Evolutionary conservation across 2,113 vertebrate genomes (phyloP).

Genomic region (Stictonetta naevosa): DNA sequence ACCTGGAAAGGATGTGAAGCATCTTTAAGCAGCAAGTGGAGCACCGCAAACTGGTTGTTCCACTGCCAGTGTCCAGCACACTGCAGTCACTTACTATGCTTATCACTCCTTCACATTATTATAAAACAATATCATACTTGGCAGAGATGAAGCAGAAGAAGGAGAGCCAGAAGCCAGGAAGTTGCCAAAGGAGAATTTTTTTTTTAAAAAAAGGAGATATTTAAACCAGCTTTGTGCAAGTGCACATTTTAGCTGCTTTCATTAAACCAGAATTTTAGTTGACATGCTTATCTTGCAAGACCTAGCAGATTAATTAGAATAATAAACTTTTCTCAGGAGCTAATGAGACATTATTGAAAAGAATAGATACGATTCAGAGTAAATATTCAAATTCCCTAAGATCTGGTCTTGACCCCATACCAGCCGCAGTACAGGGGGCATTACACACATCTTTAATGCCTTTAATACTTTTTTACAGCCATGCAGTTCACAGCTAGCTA

Average conservation of each 20-base stretch:
- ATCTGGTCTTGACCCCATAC: not conserved
- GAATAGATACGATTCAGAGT: not conserved
- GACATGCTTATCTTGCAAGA: not conserved
- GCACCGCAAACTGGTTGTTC: not conserved
- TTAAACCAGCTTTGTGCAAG: not conserved
- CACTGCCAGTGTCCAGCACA: not conserved
- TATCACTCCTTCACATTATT: not conserved
- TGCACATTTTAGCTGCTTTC: not conserved
- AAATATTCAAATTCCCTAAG: not conserved
- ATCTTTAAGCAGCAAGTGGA: not conserved
- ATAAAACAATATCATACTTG: not conserved
- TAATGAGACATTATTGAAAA: not conserved
- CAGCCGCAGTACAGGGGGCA: not conserved
- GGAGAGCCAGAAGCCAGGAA: not conserved
- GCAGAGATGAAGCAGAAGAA: not conserved
- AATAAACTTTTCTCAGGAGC: not conserved
- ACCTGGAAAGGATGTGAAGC: not conserved
- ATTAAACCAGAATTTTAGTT: rapidly evolving
- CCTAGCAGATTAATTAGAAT: not conserved
- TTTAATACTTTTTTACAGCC: not conserved
- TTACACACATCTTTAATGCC: not conserved
- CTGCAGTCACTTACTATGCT: not conserved
- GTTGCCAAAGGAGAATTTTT: not conserved
- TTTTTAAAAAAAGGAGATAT: not conserved
- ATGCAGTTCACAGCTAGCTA: not conserved